phyloP scores from a whole-genome alignment of 2,888 invertebrate species.

The Netelia inedita region DNA sequence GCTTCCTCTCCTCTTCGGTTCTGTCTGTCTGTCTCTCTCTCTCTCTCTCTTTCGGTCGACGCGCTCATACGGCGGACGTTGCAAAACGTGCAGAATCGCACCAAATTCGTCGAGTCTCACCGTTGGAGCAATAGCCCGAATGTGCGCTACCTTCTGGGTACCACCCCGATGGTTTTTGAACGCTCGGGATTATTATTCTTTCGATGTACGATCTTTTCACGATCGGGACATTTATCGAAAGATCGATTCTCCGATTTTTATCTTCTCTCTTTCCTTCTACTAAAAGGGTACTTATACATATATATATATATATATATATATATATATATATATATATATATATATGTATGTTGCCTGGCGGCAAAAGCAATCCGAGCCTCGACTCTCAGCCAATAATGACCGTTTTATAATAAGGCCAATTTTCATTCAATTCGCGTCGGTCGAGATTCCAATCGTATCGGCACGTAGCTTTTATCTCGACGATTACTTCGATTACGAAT shows the following conservation, averaged over 20 bases:
- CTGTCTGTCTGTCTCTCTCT: slow-evolving; percentile 3
- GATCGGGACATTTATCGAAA: slow-evolving; percentile 41
- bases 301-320: neutral
- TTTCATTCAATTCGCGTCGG: neutral
- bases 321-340: too few relatives aligned
- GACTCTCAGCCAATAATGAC: neutral
- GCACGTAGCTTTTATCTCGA: too few relatives aligned
- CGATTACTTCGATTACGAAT: too few relatives aligned
- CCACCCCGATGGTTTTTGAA: slow-evolving; percentile 42
- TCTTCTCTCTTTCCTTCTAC: neutral
- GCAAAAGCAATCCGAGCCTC: neutral
- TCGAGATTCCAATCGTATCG: too few relatives aligned
- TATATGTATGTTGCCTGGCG: neutral
- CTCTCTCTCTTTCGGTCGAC: neutral
- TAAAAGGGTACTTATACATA: neutral
- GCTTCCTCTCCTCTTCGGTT: slow-evolving; percentile 13
- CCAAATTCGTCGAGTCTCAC: slow-evolving; percentile 45
- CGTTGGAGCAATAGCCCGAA: slow-evolving; percentile 17
- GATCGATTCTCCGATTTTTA: slow-evolving; percentile 47
- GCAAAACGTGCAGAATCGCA: slow-evolving; percentile 63
- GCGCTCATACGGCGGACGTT: slow-evolving; percentile 43
- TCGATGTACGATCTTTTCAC: slow-evolving; percentile 48
- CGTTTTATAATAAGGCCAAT: neutral
- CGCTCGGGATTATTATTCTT: slow-evolving; percentile 58
- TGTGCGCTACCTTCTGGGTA: neutral